phyloP scores from a whole-genome alignment of 2,113 vertebrate genomes.

The cat (Felis catus) region F.catus_Fca126_mat1.0 CM031423.1:4518501-4519000 shows the following conservation, averaged over 20 bases:
- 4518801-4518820: neutral
- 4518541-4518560: neutral
- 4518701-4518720: neutral
- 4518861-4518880: neutral
- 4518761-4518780: too few species aligned
- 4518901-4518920: neutral
- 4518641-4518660: neutral
- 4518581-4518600: neutral
- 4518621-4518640: neutral
- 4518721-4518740: neutral
- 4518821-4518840: neutral
- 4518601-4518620: neutral
- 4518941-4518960: neutral
- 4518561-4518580: neutral
- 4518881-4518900: neutral
- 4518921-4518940: neutral
- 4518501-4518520: accelerated
- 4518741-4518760: neutral
- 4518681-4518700: neutral
- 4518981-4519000: neutral
- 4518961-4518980: neutral
- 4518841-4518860: neutral
- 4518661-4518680: neutral
- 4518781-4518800: neutral
- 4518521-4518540: too few species aligned